phyloP scores from a whole-genome alignment of 2,888 invertebrate genomes.

The Heliconius ethilla region DNA sequence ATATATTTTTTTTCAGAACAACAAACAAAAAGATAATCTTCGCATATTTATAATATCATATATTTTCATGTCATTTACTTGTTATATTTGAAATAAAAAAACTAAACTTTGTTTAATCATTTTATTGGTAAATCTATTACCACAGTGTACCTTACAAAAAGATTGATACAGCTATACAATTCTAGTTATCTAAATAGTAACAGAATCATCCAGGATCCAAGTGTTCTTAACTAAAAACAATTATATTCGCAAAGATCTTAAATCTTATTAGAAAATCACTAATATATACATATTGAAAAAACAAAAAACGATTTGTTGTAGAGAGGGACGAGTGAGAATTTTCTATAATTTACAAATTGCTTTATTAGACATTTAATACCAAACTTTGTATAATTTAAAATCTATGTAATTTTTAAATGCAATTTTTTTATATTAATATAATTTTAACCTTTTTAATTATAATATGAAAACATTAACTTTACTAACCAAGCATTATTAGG shows the following conservation, averaged over 20 bases:
- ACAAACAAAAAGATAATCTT: slow-evolving; percentile 33
- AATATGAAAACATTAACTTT: not conserved
- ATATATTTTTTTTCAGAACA: slow-evolving; percentile 34
- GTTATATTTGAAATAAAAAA: slow-evolving; percentile 37
- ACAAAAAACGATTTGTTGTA: slow-evolving; percentile 1
- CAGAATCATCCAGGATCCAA: slow-evolving; percentile 27
- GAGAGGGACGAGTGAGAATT: not conserved
- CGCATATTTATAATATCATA: not conserved
- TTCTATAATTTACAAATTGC: not conserved
- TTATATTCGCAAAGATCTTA: slow-evolving; percentile 27
- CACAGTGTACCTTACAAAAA: slow-evolving; percentile 42
- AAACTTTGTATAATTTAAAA: not conserved
- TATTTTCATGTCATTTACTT: not conserved
- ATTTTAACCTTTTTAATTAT: not conserved
- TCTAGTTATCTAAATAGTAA: slow-evolving; percentile 30
- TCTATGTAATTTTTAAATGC: slow-evolving; percentile 4
- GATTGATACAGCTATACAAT: slow-evolving; percentile 32
- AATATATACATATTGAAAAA: slow-evolving; percentile 46
- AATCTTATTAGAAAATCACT: slow-evolving; percentile 33
- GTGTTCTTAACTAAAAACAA: slow-evolving; percentile 28
- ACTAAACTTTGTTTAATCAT: slow-evolving; percentile 44
- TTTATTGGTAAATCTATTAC: slow-evolving; percentile 64
- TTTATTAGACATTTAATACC: not conserved
- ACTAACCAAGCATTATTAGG: not conserved
- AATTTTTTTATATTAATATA: not conserved